These are phyloP conservation scores for Meta bourneti DNA, from an alignment of 2,888 invertebrate species.

Conservation along the genomic window DNA sequence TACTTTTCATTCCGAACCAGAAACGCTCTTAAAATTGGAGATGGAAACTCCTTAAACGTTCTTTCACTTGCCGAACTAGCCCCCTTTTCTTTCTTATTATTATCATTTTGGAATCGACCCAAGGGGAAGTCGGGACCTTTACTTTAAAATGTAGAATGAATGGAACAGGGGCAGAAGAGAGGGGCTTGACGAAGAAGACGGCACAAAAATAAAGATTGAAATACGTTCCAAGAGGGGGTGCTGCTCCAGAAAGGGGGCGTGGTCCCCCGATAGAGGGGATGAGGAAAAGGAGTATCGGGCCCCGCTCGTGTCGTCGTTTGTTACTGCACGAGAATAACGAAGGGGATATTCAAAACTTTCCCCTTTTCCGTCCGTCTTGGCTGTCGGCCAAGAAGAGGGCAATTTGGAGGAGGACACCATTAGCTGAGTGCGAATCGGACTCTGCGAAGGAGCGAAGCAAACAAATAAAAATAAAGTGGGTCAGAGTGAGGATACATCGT, in stretches of 20 bases:
- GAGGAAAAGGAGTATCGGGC: background rate
- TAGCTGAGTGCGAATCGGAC: conserved; percentile 46
- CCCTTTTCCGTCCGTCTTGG: background rate
- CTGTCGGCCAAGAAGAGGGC: background rate
- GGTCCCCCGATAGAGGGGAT: background rate
- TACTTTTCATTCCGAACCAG: background rate
- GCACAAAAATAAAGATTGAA: background rate
- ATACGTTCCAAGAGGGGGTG: background rate
- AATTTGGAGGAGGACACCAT: conserved; percentile 14
- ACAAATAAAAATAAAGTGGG: conserved; percentile 35
- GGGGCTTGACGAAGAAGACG: background rate
- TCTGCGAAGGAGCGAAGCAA: background rate
- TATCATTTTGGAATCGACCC: conserved; percentile 7
- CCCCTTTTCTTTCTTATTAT: background rate
- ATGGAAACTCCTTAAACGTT: background rate
- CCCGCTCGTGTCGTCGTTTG: conserved; percentile 47
- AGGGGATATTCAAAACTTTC: conserved; percentile 45
- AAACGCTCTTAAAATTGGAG: conserved; percentile 2
- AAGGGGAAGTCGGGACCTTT: background rate
- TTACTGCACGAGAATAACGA: conserved; percentile 37
- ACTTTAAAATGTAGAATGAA: conserved; percentile 17
- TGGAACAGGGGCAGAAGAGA: background rate
- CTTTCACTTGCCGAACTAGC: background rate
- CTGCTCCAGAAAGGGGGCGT: background rate
- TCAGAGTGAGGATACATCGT: conserved; percentile 50